Conservation (phyloP, 2,797 vertebrate genomes). For the Typhlichthys eigenmanni region DNA sequence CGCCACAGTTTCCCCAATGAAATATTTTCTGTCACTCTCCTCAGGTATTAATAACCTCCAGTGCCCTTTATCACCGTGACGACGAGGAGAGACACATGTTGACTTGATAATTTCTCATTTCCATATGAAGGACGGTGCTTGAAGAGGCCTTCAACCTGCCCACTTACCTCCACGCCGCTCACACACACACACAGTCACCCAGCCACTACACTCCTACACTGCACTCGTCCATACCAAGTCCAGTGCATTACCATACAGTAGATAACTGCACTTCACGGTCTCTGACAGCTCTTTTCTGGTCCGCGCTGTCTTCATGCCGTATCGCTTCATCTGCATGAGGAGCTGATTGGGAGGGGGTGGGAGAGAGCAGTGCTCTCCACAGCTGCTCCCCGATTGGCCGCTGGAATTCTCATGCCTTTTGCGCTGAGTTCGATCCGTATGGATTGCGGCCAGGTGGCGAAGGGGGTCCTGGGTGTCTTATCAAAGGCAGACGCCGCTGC, state of each 20-base stretch:
- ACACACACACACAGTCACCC: slow-evolving; percentile 3
- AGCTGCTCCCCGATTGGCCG: slow-evolving; percentile 56
- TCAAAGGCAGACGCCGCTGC: slow-evolving; percentile 49
- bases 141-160: slow-evolving; percentile 59
- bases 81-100: slow-evolving; percentile 57
- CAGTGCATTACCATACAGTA: slow-evolving; percentile 40
- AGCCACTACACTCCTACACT: slow-evolving; percentile 16
- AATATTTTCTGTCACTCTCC: slow-evolving; percentile 31
- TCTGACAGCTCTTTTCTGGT: slow-evolving; percentile 53
- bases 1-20: slow-evolving; percentile 20
- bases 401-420: slow-evolving; percentile 48
- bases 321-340: slow-evolving; percentile 53
- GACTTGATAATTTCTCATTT: slow-evolving; percentile 73
- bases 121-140: slow-evolving; percentile 58
- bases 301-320: slow-evolving; percentile 42
- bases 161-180: slow-evolving; percentile 44
- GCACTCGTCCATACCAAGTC: slow-evolving; percentile 21
- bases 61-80: slow-evolving; percentile 59
- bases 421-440: slow-evolving; percentile 49
- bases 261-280: slow-evolving; percentile 48
- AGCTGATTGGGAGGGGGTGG: slow-evolving; percentile 10
- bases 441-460: slow-evolving; percentile 55
- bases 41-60: slow-evolving; percentile 59
- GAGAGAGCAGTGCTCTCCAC: slow-evolving; percentile 28
- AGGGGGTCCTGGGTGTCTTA: slow-evolving; percentile 45